Conservation (phyloP, 2,797 vertebrate genomes). For the Paramormyrops hopkinsi region DNA sequence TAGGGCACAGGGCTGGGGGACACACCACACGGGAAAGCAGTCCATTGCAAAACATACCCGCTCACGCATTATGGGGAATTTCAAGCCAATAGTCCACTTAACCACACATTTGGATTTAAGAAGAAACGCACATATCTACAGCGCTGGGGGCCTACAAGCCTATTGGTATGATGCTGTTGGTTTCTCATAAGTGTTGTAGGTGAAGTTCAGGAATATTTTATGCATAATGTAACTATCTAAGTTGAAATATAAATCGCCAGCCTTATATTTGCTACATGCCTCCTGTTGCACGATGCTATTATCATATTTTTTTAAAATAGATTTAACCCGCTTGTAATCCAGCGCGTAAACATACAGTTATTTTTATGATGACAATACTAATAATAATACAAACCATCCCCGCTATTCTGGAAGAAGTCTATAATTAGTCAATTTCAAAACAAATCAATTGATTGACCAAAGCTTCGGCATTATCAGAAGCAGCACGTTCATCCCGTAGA, state of each 20-base stretch:
- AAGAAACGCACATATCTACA: not conserved
- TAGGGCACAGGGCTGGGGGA: not conserved
- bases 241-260: not conserved
- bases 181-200: not conserved
- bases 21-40: not conserved
- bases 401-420: not conserved
- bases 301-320: not conserved
- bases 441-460: not conserved
- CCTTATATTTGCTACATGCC: not conserved
- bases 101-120: not conserved
- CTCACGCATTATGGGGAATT: not conserved
- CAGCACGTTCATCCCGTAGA: not conserved
- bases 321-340: not conserved
- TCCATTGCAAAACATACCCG: not conserved
- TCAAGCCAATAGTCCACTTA: not conserved
- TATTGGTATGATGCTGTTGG: not conserved
- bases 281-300: not conserved
- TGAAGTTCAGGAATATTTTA: not conserved
- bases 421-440: not conserved
- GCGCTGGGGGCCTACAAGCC: not conserved
- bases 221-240: not conserved
- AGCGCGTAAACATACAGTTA: not conserved
- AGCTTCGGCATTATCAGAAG: not conserved
- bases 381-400: not conserved
- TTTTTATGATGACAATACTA: not conserved